Evolutionary conservation across 2,113 vertebrate species (phyloP).

Genomic region (Cricetomys ansorgei): DNA sequence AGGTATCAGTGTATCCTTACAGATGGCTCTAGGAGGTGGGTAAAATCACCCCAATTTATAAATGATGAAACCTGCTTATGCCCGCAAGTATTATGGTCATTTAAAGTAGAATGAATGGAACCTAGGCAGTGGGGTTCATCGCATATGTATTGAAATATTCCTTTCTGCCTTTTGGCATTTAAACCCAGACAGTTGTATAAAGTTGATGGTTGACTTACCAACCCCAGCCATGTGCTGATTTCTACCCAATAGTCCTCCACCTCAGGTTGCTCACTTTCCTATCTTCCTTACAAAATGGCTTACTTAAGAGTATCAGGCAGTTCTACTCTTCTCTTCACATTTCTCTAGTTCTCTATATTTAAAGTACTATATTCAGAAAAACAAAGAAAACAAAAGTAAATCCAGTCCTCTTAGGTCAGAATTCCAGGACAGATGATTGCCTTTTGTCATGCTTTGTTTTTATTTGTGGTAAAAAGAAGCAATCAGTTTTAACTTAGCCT

Average conservation of each 20-base stretch:
- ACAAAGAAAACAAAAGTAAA: not conserved
- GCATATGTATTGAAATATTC: not conserved
- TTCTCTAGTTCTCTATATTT: conserved; percentile 11
- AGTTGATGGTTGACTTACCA: not conserved
- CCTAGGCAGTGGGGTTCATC: not conserved
- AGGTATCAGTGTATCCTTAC: not conserved
- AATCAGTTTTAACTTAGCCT: conserved; percentile 44
- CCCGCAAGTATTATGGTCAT: not conserved
- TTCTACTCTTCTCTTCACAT: conserved; percentile 24
- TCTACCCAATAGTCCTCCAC: not conserved
- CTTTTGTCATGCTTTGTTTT: conserved; percentile 49
- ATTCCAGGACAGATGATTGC: conserved; percentile 22
- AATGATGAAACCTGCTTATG: conserved; percentile 26
- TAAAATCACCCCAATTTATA: not conserved
- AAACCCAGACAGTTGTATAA: not conserved
- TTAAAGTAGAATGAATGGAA: conserved; percentile 1
- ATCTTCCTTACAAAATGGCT: not conserved
- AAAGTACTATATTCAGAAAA: not conserved
- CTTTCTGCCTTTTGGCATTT: not conserved
- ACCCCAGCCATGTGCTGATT: not conserved
- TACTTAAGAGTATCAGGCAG: not conserved
- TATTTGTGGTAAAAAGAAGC: not conserved
- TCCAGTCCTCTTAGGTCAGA: not conserved
- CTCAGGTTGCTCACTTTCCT: not conserved
- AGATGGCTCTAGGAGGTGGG: not conserved